Base-by-base conservation (phyloP, 2,888 invertebrate genomes). In the Agonopterix heracliana region DNA sequence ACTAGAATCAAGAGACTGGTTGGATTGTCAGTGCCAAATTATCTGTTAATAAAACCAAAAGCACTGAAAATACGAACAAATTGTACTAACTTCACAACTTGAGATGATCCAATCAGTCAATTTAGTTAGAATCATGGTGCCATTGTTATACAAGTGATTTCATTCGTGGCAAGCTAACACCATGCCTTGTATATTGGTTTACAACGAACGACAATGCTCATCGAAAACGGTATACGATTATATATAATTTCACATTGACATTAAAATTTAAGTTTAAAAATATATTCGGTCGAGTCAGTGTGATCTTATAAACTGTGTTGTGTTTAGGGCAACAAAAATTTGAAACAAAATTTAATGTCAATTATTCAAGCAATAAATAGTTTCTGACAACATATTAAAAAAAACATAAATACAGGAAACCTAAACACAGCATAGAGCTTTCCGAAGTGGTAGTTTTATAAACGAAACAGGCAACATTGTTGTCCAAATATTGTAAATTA, bases 341-440 rank as follows among this genome's bases (percentile, higher is more conserved):
- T 10, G 40, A 54, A 51, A 53, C 54, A 38, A 41, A 50, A 55
- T 45, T 47, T 43, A 48, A 44, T 47, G 72, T 74, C 72, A 74
- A 73, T 72, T 71, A 68, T 56, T 52, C 54, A 13, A 54, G 55
- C 57, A 55, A 58, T 60, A 63, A 10, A 38, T 38, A 38, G 26
- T 38, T n/a, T 38, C 9, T 4, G 1, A 36, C 36, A 38, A n/a
- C 1, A 38, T 10, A n/a, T 38, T 38, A 3, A 10, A n/a, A 38
- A 38, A 38, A 38, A 0, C n/a, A 38, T 10, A 38, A 26, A 26
- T 5, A 26, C 26, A 41, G 40, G 46, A 34, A 9, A 14, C 34
- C 26, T 44, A 43, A 55, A 54, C 53, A 54, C 53, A 47, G 59
- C 52, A 53, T 35, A 48, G 51, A 44, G 13, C 34, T 9, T n/a